Base-by-base conservation (phyloP, 2,888 invertebrate species). In the Monochamus alternatus region DNA sequence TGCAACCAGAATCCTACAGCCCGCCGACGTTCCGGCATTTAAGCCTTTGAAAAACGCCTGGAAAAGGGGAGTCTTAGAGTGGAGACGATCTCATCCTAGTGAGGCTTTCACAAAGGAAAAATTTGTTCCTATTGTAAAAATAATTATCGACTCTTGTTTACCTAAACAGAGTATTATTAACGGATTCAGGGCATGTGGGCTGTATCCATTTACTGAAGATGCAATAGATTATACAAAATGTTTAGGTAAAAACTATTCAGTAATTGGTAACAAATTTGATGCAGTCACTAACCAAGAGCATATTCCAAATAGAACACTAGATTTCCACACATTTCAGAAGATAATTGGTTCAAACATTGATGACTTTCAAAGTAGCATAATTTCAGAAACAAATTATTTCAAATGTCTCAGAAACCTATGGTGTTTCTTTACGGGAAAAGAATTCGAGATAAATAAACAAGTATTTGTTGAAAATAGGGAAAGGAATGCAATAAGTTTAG, bases 1-100 rank as follows among this genome's bases (percentile, higher is more conserved):
- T 12, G 71, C 81, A 8, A 84, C 82, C 12, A 58, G 82, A 38
- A 81, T 85, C 9, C 47, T 47, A 47, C 47, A 47, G 12, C 47
- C 47, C 10, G 47, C 47, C 47, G 47, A 47, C 12, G 47, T 47
- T 9, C 3, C 47, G 9, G 47, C 47, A 9, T 58, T 58, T 14
- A 58, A 81, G 32, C 82, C 82, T 0, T 51, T 83, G 7, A 83
- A 84, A 65, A 74, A 38, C 9, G 75, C 75, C 14, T 83, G 81
- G 81, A 81, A 82, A 66, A 77, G 81, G 22, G 84, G 87, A 82
- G 84, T 84, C 2, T 80, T 81, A 83, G 80, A 83, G 3, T 81
- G 75, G 81, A 87, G 86, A 78, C 81, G 78, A 70, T 78, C 12
- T 60, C 81, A 81, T 69, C 78, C 58, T 12, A 14, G n/a, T 58